phyloP scores from a whole-genome alignment of 2,113 vertebrate genomes.

The Noturus placidus region DNA sequence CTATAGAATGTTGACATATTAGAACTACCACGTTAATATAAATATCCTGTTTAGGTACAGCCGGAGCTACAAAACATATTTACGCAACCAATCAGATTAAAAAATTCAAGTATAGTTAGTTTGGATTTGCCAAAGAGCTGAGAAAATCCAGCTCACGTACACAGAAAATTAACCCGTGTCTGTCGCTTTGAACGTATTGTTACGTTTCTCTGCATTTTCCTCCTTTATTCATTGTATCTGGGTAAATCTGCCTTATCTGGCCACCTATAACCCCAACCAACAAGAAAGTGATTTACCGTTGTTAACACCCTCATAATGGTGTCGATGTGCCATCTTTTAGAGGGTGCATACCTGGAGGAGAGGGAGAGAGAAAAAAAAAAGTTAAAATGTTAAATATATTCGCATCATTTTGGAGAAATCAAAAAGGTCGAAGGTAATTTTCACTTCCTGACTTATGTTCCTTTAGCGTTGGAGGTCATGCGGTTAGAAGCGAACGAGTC shows the following conservation, averaged over 20 bases:
- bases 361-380: background rate
- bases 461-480: conserved; percentile 40
- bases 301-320: conserved; percentile 98
- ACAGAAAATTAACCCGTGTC: background rate
- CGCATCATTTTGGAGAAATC: background rate
- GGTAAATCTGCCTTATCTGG: background rate
- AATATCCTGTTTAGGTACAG: background rate
- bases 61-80: background rate
- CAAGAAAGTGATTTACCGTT: conserved; percentile 77
- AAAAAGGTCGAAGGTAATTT: background rate
- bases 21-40: background rate
- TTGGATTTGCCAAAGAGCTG: background rate
- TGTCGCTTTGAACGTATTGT: background rate
- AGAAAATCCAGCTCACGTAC: background rate
- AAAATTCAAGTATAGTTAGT: background rate
- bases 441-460: background rate
- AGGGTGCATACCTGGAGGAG: conserved; percentile 88
- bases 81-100: background rate
- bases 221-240: background rate
- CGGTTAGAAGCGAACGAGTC: conserved; percentile 70
- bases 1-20: background rate
- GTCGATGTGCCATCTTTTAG: conserved; percentile 99
- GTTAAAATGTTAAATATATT: background rate
- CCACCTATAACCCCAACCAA: background rate
- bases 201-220: background rate